Evolutionary conservation across 2,888 invertebrate species (phyloP), one percentile per base, ranked within the genome.

Genomic region (Zeuzera pyrina): DNA sequence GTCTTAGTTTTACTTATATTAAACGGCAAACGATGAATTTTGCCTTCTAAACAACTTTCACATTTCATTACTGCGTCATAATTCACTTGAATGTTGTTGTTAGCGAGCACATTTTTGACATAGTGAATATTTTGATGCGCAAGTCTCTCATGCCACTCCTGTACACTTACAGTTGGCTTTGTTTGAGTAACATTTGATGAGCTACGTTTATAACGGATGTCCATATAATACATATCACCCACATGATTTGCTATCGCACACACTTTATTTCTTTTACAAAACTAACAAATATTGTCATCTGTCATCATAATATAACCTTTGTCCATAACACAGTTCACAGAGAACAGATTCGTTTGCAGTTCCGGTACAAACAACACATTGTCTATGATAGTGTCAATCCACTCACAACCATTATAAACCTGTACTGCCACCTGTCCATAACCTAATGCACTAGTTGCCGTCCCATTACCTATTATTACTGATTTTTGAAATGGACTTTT

Each of bases 1-100:
- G 34, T 43, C 7, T 31, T 33, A 22, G 16, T 42, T 10, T 51
- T 37, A 40, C 49, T 47, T 3, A 8, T 13, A 3, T 2, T 12
- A 10, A 39, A 49, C 0, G 48, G 41, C 19, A 45, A 31, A 2
- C 40, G 35, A 15, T 45, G 42, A 27, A 40, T 39, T 38, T 50
- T 47, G 2, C 43, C 44, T 5, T 42, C 11, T 12, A 49, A 33
- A 26, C 49, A 49, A 5, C 41, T 31, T 7, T 43, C 41, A 32
- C 49, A 48, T 7, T 34, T 22, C n/a, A 5, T 1, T 1, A 16
- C 12, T 1, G 15, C 12, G n/a, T 22, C 12, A 4, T 42, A 15
- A 27, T 36, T 39, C 2, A 41, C 29, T 2, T 12, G 12, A 35
- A 52, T 41, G 26, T 47, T 45, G 14, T 48, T 43, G 19, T 43